Evolutionary conservation across 2,797 vertebrate species (phyloP), one percentile per base, ranked within the genome.

Genomic region (Parotocinclus haroldoi): DNA sequence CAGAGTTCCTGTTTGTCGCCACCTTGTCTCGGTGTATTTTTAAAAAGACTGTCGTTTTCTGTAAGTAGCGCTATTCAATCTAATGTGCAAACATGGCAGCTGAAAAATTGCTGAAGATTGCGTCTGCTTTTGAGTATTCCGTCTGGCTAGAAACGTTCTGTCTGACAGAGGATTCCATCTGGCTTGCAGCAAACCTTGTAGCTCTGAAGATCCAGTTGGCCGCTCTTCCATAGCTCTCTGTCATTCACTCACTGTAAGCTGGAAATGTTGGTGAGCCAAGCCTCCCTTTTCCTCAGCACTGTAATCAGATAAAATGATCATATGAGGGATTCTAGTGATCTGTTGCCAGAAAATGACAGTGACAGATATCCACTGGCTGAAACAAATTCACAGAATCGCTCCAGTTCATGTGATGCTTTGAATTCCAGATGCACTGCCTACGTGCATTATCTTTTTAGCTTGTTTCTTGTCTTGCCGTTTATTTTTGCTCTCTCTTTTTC

Each of bases 51-150:
- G 0, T 71, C 36, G 64, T 72, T 73, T 72, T 71, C 14, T 81
- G 71, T 81, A 71, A 73, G 78, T 68, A 70, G 10, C 45, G 59
- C 12, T 72, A 68, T 69, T 72, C 51, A 76, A 77, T 77, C 78
- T 56, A 71, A 62, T 56, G 42, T 66, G 10, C 36, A 54, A 59
- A 45, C 72, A 59, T n/a, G 82, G 82, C 84, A 84, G 83, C 81
- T 87, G 58, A 77, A 72, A 39, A 52, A 14, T 76, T 78, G 69
- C 53, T 72, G 63, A 60, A 66, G 17, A 67, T 63, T 74, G 51
- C 55, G 9, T 71, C 61, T 57, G 42, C 48, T 65, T 55, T 12
- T 58, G 57, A 69, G 66, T 63, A 46, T 66, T 76, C 38, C 27
- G 48, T 66, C 64, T 70, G 68, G 49, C 65, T 17, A 19, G 3